Base-by-base conservation (phyloP, 2,888 invertebrate species). In the Agonum fuliginosum region DNA sequence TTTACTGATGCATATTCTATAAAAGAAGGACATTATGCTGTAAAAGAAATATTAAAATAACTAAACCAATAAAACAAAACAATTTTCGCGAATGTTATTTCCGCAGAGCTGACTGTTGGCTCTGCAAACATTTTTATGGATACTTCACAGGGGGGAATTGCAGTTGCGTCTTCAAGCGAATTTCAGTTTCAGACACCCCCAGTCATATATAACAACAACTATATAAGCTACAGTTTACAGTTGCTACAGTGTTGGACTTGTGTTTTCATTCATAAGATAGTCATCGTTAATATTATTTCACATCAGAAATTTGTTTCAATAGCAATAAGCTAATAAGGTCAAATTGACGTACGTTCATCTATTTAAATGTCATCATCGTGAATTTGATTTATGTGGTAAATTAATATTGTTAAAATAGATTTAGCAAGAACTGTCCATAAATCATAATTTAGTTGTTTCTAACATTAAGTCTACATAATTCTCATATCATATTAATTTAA, bases 51-150 rank as follows among this genome's bases (percentile, higher is more conserved):
- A 54, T 54, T 54, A 54, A 54, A 54, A 54, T 54, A 54, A 54
- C 54, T 54, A 54, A 54, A 54, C 54, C 54, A 54, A 54, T 54
- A 54, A 54, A 54, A 54, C 54, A 54, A 54, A 54, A 54, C 54
- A 54, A n/a, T 54, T 54, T 54, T 54, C 54, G 24, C 54, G 54
- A 54, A 54, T 54, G 24, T 54, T 54, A 54, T 54, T 54, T 46
- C 46, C 46, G 46, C 17, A 46, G 46, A 4, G 46, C 3, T 12
- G 24, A 22, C 54, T 54, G 54, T 54, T 24, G 54, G 54, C 22
- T 22, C 37, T 37, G 37, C n/a, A 37, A 22, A n/a, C 22, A 54
- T 54, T 48, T 48, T 54, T 54, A 54, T 54, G 54, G 22, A 5
- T 54, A 54, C 54, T 54, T 54, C 54, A 3, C 22, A 51, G 51